Evolutionary conservation across 2,797 vertebrate genomes (phyloP).

Genomic region (Trichosurus vulpecula): DNA sequence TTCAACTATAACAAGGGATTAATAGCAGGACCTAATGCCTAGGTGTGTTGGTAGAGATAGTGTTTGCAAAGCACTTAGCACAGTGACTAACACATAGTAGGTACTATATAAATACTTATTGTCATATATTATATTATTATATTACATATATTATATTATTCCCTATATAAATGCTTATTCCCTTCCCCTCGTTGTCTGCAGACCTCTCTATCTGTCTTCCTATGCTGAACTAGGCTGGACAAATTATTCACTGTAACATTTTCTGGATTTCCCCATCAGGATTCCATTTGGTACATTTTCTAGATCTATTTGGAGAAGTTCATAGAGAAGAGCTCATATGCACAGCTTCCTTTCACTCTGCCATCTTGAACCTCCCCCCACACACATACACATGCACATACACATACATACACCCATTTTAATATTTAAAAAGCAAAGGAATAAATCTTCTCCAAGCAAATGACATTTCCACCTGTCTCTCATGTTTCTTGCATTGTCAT

Average conservation of each 20-base stretch:
- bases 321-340: neutral
- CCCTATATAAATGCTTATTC: neutral
- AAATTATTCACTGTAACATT: neutral
- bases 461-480: neutral
- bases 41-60: neutral
- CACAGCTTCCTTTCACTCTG: neutral
- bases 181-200: neutral
- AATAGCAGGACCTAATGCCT: neutral
- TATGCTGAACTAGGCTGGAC: neutral
- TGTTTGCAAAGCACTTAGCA: neutral
- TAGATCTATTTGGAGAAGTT: neutral
- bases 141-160: too few species aligned
- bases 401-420: neutral
- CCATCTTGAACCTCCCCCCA: neutral
- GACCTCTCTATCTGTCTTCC: neutral
- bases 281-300: neutral
- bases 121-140: too few species aligned
- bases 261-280: neutral
- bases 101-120: neutral
- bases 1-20: neutral
- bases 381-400: neutral
- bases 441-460: neutral
- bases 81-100: neutral
- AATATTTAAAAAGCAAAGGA: neutral
- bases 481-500: neutral